These are phyloP conservation scores for Macroteleia sp. DNA, from an alignment of 2,888 invertebrate genomes.

Conservation along the genomic window DNA sequence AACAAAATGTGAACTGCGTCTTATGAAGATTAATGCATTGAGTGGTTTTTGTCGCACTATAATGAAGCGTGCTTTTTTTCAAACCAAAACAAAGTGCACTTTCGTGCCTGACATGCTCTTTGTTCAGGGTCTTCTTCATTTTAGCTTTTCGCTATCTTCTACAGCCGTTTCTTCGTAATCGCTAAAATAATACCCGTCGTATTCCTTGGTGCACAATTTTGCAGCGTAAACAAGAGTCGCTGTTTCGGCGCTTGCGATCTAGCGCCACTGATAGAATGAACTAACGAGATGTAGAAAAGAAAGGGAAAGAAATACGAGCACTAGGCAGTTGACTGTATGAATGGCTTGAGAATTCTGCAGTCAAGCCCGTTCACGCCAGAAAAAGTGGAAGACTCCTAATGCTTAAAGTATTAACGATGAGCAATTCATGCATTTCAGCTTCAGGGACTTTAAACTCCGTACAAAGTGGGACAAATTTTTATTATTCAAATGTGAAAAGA, in stretches of 20 bases:
- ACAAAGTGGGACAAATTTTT: conserved; percentile 27
- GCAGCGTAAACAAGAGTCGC: conserved; percentile 68
- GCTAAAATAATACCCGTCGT: conserved; percentile 66
- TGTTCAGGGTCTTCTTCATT: conserved; percentile 48
- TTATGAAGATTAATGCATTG: conserved; percentile 45
- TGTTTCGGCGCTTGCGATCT: conserved; percentile 45
- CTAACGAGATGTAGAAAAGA: conserved; percentile 44
- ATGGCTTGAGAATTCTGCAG: conserved; percentile 35
- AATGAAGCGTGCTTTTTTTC: conserved; percentile 34
- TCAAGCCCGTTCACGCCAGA: neutral
- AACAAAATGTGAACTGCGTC: conserved; percentile 15
- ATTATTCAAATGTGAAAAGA: conserved; percentile 22
- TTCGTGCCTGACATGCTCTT: conserved; percentile 54
- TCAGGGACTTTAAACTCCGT: neutral
- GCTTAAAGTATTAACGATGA: conserved; percentile 42
- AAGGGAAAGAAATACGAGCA: conserved; percentile 34
- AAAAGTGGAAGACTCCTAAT: conserved; percentile 23
- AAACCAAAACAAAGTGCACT: conserved; percentile 60
- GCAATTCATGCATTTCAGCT: conserved; percentile 21
- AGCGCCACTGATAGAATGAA: conserved; percentile 33
- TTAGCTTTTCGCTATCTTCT: conserved; percentile 45
- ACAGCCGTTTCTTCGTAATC: conserved; percentile 60
- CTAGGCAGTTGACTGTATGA: conserved; percentile 24
- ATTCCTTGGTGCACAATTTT: conserved; percentile 67
- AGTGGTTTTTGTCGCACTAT: conserved; percentile 41